Conservation (phyloP, 2,888 invertebrate genomes). For the Anthoptus insignis region DNA sequence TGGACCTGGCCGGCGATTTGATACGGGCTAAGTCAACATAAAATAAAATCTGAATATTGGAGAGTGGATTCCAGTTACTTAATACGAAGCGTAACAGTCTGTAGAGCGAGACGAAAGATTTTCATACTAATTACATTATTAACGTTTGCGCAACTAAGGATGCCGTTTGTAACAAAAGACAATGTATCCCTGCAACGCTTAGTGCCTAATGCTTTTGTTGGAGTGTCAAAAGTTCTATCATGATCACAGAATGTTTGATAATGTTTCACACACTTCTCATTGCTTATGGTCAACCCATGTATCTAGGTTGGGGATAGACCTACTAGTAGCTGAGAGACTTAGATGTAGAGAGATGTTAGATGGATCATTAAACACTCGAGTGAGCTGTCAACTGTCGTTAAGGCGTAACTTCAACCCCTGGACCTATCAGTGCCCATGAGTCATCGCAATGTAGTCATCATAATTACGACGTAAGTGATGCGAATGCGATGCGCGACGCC, state of each 20-base stretch:
- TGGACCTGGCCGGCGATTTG: slow-evolving; percentile 29
- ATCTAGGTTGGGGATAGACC: no score
- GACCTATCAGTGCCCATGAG: slow-evolving; percentile 55
- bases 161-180: slow-evolving; percentile 53
- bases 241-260: neutral
- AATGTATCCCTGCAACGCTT: slow-evolving; percentile 42
- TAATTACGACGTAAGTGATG: slow-evolving; percentile 24
- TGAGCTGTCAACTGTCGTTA: neutral
- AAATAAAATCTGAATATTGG: slow-evolving; percentile 37
- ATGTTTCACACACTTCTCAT: no score
- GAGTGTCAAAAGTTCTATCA: neutral
- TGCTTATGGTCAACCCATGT: no score
- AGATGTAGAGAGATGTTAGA: no score
- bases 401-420: slow-evolving; percentile 9
- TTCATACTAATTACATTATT: slow-evolving; percentile 73
- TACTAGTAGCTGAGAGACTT: no score
- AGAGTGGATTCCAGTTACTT: slow-evolving; percentile 45
- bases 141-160: slow-evolving; percentile 60
- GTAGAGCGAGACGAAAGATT: slow-evolving; percentile 66
- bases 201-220: no score
- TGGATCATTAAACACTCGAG: neutral
- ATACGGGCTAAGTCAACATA: slow-evolving; percentile 24
- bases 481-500: slow-evolving; percentile 45
- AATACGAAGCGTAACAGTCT: slow-evolving; percentile 55
- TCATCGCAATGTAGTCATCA: slow-evolving; percentile 52